Evolutionary conservation across 2,797 vertebrate genomes (phyloP).

Genomic region (Perdix hodgsoniae): DNA sequence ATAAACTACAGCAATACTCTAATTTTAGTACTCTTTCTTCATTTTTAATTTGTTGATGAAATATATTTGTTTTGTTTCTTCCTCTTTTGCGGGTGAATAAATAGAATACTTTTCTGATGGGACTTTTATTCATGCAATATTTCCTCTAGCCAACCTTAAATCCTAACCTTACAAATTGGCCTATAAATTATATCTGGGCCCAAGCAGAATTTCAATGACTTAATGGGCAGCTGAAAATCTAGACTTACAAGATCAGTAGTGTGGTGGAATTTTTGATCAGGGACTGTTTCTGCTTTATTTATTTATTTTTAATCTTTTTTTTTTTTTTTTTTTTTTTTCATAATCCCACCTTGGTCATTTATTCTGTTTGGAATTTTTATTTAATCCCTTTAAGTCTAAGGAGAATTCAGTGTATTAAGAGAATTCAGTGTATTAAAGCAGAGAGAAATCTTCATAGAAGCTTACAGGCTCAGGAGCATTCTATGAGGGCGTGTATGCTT

Average conservation of each 20-base stretch:
- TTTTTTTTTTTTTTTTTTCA: not conserved
- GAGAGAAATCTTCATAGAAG: not conserved
- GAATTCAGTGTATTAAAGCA: slow-evolving; percentile 38
- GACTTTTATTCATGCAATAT: not conserved
- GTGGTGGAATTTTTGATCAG: not conserved
- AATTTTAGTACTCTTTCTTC: not conserved
- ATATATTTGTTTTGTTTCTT: not conserved
- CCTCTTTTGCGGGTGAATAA: not conserved
- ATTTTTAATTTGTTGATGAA: not conserved
- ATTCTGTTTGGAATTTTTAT: slow-evolving; percentile 21
- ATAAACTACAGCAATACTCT: not conserved
- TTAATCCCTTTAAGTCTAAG: slow-evolving; percentile 51
- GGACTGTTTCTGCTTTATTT: not conserved
- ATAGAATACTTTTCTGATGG: not conserved
- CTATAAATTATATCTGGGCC: not conserved
- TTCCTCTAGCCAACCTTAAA: not conserved
- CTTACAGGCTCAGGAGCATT: not conserved
- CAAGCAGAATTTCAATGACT: not conserved
- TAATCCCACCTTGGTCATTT: not conserved
- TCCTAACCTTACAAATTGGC: not conserved
- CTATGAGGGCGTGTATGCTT: not conserved
- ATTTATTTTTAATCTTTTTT: not conserved
- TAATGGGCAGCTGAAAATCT: not conserved
- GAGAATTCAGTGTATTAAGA: slow-evolving; percentile 36
- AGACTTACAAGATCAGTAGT: not conserved